phyloP scores from a whole-genome alignment of 2,113 vertebrate genomes.

The Zapus hudsonius region DNA sequence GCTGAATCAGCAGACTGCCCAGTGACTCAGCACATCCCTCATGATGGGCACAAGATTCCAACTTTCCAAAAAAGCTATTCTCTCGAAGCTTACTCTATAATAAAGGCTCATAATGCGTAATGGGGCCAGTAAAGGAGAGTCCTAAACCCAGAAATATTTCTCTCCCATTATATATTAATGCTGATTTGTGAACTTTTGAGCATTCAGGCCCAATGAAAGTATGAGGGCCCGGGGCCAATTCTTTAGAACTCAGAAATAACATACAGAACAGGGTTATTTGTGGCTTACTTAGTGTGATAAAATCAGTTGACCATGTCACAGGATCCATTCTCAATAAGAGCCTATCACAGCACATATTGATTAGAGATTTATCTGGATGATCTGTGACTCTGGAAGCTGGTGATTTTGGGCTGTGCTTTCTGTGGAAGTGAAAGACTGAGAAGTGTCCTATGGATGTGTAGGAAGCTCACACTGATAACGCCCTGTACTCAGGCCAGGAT shows the following conservation, averaged over 20 bases:
- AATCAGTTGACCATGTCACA: slow-evolving; percentile 78
- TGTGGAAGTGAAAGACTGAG: slow-evolving; percentile 44
- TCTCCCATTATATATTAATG: not conserved
- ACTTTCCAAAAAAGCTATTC: not conserved
- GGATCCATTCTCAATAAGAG: slow-evolving; percentile 82
- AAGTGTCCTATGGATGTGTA: not conserved
- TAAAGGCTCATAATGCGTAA: not conserved
- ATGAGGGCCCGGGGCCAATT: slow-evolving; percentile 57
- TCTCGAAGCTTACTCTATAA: not conserved
- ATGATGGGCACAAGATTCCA: not conserved
- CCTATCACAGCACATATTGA: slow-evolving; percentile 84
- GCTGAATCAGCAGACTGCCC: not conserved
- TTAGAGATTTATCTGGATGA: slow-evolving; percentile 83
- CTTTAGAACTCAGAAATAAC: slow-evolving; percentile 65
- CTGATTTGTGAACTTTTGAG: not conserved
- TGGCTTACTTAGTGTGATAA: slow-evolving; percentile 68
- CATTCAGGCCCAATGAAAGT: accelerated
- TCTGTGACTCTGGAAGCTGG: slow-evolving; percentile 83
- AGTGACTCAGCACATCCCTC: not conserved
- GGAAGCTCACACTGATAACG: slow-evolving; percentile 23
- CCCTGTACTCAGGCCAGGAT: slow-evolving; percentile 13
- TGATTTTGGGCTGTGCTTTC: slow-evolving; percentile 78
- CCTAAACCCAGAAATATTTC: not conserved
- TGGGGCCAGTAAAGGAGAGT: not conserved
- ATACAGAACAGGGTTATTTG: slow-evolving; percentile 70